phyloP scores from a whole-genome alignment of 2,888 invertebrate genomes.

The Exephanes ischioxanthus region DNA sequence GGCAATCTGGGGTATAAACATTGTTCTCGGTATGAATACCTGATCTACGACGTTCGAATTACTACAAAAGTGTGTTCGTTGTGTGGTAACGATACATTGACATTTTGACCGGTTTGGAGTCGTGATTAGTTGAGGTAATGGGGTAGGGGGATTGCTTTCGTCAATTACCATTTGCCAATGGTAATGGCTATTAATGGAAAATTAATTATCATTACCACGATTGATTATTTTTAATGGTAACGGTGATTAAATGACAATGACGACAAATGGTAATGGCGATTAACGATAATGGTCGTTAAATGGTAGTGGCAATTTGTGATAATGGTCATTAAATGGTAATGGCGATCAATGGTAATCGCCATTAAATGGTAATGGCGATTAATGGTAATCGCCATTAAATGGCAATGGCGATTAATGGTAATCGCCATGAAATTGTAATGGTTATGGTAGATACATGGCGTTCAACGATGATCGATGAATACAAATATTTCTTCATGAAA shows the following conservation, averaged over 20 bases:
- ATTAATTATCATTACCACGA: background rate
- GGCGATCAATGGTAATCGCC: background rate
- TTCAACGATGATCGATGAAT: too few species aligned
- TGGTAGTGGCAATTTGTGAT: background rate
- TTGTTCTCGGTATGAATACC: constrained; percentile 4
- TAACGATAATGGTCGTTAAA: background rate
- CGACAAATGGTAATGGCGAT: background rate
- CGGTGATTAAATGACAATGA: background rate
- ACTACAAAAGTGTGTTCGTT: background rate
- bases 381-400: background rate
- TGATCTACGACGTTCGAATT: background rate
- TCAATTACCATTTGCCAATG: background rate
- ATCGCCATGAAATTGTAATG: background rate
- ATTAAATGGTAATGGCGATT: background rate
- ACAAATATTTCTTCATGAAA: too few species aligned
- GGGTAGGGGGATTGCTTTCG: background rate
- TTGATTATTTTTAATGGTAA: too few species aligned
- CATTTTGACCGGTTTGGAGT: background rate
- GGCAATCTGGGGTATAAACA: constrained; percentile 43
- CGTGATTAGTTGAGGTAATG: background rate
- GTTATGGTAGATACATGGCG: background rate
- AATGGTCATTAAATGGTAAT: background rate
- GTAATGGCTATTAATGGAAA: background rate
- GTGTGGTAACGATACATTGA: background rate
- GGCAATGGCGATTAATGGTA: background rate